Evolutionary conservation across 1,140 invertebrate genomes (phyloP), one percentile per base, ranked within the genome.

Genomic region (Drosophila quadrilineata): DNA sequence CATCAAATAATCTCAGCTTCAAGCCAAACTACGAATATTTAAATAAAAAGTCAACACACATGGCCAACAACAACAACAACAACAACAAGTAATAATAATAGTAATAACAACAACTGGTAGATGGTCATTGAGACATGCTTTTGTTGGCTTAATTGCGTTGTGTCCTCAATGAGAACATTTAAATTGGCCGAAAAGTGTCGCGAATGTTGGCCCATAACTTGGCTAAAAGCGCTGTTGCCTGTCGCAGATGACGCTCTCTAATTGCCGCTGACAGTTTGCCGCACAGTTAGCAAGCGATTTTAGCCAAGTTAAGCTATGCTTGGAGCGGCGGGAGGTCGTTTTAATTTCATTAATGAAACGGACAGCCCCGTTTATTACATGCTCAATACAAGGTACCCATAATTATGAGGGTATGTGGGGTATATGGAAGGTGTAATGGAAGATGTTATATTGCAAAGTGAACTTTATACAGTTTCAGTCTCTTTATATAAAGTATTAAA

Each of bases 271-370:
- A 43, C 35, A 48, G 17, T n/a, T n/a, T 14, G 45, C 33, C 45
- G 43, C 54, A 33, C 36, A 59, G 33, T 22, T n/a, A n/a, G n/a
- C n/a, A n/a, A n/a, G n/a, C n/a, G n/a, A n/a, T n/a, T n/a, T n/a
- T n/a, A n/a, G n/a, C n/a, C n/a, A n/a, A n/a, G n/a, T n/a, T n/a
- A 22, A 33, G 28, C 10, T 14, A 6, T 57, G 26, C n/a, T 31
- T 12, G 12, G 22, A 12, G 45, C 14, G 40, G 35, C 28, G 40
- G 53, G 36, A 43, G 41, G 56, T 50, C 29, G 31, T 21, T 64
- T 64, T 68, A 64, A 82, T 75, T 71, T 66, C 50, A 82, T 82
- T 64, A 75, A 80, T 64, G 62, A 52, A 75, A 79, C 29, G 29
- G n/a, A 21, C 36, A 53, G 22, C 10, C 8, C n/a, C 16, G 4